Conservation (phyloP, 2,888 invertebrate genomes). For the Caenorhabditis wallacei region DNA sequence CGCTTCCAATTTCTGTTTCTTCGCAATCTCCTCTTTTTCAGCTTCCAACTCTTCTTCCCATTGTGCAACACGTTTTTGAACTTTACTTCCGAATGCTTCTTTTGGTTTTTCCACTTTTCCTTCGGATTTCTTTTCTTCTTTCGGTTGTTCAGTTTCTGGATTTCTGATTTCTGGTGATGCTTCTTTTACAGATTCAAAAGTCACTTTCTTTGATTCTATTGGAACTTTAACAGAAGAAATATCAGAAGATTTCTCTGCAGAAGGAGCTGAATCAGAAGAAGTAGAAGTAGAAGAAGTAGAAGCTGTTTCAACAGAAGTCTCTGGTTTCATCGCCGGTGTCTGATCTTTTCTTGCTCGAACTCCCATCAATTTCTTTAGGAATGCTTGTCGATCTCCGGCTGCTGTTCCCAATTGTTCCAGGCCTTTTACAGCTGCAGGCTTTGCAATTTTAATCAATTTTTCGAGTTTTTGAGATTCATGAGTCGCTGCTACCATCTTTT, state of each 20-base stretch:
- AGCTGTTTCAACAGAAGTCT: neutral
- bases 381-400: conserved; percentile 66
- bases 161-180: neutral
- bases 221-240: too few relatives aligned
- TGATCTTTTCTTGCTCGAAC: conserved; percentile 43
- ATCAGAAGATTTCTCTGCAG: neutral
- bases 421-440: conserved; percentile 70
- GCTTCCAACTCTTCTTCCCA: conserved; percentile 62
- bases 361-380: conserved; percentile 71
- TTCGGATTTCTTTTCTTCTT: conserved; percentile 11
- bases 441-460: conserved; percentile 75
- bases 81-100: conserved; percentile 44
- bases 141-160: conserved; percentile 13
- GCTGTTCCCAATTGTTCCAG: conserved; percentile 37
- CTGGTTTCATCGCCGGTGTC: conserved; percentile 12
- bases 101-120: conserved; percentile 29
- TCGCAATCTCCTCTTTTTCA: conserved; percentile 50
- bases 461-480: conserved; percentile 73
- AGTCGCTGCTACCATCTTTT: conserved; percentile 70
- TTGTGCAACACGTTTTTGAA: conserved; percentile 55
- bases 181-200: neutral
- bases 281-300: neutral
- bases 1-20: conserved; percentile 33
- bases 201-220: too few relatives aligned
- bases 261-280: neutral